Evolutionary conservation across 2,888 invertebrate genomes (phyloP).

Genomic region (Amorpha juglandis): DNA sequence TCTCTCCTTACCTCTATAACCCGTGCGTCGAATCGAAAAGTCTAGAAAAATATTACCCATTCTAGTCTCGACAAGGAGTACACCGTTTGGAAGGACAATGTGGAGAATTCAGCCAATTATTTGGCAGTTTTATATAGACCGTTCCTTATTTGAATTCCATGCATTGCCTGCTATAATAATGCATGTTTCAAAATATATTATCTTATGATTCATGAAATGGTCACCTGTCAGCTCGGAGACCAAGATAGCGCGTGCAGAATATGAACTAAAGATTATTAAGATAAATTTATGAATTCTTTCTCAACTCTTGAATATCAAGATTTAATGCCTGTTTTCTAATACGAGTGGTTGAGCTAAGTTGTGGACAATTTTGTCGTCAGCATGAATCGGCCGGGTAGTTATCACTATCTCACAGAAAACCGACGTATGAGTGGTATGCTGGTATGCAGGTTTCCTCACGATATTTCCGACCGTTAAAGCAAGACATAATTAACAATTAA

Average conservation of each 20-base stretch:
- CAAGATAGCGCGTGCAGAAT: constrained; percentile 11
- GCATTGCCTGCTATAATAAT: neutral
- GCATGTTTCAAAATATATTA: constrained; percentile 6
- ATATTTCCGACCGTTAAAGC: too few species aligned
- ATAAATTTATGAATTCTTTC: neutral
- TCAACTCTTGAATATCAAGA: neutral
- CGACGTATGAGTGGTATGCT: too few species aligned
- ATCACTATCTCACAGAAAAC: too few species aligned
- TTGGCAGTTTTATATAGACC: constrained; percentile 10
- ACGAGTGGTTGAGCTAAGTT: too few species aligned
- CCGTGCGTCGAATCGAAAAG: neutral
- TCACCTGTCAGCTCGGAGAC: constrained; percentile 15
- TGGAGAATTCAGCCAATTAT: constrained; percentile 19
- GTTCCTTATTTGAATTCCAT: constrained; percentile 19
- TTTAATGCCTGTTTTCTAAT: neutral
- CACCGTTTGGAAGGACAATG: constrained; percentile 1
- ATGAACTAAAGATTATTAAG: neutral
- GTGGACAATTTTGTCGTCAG: too few species aligned
- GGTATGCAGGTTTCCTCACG: too few species aligned
- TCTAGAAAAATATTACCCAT: constrained; percentile 3
- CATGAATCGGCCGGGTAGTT: too few species aligned
- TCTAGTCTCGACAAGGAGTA: neutral
- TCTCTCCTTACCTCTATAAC: neutral
- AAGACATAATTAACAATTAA: too few species aligned
- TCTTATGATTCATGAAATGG: constrained; percentile 21